These are phyloP conservation scores for Rambutsinella grinnellia DNA, from an alignment of 2,888 invertebrate genomes.

Conservation along the genomic window DNA sequence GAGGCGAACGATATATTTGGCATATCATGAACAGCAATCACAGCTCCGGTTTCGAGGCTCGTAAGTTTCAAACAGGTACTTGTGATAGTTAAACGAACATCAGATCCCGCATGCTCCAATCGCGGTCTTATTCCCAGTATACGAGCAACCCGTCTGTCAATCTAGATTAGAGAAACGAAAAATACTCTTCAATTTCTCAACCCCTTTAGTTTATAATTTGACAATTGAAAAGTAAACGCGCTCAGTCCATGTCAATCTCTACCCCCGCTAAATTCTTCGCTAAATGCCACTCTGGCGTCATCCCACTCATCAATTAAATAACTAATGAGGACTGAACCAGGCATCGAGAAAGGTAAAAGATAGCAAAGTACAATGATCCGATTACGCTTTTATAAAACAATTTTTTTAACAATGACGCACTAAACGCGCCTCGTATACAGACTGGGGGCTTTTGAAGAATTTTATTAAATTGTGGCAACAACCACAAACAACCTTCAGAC, in stretches of 20 bases:
- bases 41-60: slow-evolving; percentile 83
- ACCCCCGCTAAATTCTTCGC: background rate
- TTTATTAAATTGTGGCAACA: no score
- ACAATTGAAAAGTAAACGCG: background rate
- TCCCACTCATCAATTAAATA: no score
- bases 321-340: no score
- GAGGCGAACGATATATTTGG: slow-evolving; percentile 98
- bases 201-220: no score
- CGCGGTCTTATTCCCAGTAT: slow-evolving; percentile 88
- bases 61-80: slow-evolving; percentile 88
- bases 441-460: no score
- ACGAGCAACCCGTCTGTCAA: slow-evolving; percentile 84
- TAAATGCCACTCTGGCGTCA: no score
- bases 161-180: slow-evolving; percentile 67
- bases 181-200: background rate
- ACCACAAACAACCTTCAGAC: no score
- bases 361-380: no score
- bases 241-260: background rate
- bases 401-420: no score
- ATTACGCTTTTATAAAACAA: no score
- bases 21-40: slow-evolving; percentile 96
- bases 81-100: slow-evolving; percentile 92
- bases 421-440: no score
- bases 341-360: no score
- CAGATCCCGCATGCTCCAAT: slow-evolving; percentile 91